Evolutionary conservation across 2,113 vertebrate species (phyloP), one percentile per base, ranked within the genome.

Genomic region (Blennius ocellaris): DNA sequence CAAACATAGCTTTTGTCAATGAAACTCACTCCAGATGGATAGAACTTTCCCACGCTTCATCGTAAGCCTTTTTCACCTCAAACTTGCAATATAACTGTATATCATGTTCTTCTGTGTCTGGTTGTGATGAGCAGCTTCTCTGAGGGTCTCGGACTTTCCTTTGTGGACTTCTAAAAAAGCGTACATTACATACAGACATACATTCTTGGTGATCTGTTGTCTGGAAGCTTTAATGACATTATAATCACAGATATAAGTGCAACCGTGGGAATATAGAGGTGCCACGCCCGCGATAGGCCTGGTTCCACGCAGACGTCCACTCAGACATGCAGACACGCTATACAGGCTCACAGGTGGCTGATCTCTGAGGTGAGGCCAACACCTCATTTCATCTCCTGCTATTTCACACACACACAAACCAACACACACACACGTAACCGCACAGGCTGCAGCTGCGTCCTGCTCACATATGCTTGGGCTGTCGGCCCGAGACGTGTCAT

Each of bases 401-500:
- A 5, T 43, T 8, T 43, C 11, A 12, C 45, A 48, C 45, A 48
- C 5, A 2, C 44, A 45, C 44, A 12, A 11, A 45, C 44, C 12
- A 3, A 43, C 41, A 43, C 41, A 43, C 40, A 47, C 14, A 48
- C 79, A 62, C 64, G 65, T 40, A 38, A 39, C 76, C 79, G 52
- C 68, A 69, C 59, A 68, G 17, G 30, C 70, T 69, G 77, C 91
- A 92, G 90, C 89, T 93, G 92, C 69, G 81, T 89, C 82, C 84
- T 87, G 90, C 87, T 86, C 61, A 83, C 52, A 58, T 75, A 81
- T 61, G 67, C 61, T 88, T 54, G 70, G 69, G 72, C 73, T 45
- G 7, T 48, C 78, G 79, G 58, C 74, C 53, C 16, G 60, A 78
- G 73, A 85, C 41, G 15, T 80, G 55, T 87, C 88, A 87, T 92